Evolutionary conservation across 2,113 vertebrate genomes (phyloP), one percentile per base, ranked within the genome.

Genomic region (Barbus barbus): DNA sequence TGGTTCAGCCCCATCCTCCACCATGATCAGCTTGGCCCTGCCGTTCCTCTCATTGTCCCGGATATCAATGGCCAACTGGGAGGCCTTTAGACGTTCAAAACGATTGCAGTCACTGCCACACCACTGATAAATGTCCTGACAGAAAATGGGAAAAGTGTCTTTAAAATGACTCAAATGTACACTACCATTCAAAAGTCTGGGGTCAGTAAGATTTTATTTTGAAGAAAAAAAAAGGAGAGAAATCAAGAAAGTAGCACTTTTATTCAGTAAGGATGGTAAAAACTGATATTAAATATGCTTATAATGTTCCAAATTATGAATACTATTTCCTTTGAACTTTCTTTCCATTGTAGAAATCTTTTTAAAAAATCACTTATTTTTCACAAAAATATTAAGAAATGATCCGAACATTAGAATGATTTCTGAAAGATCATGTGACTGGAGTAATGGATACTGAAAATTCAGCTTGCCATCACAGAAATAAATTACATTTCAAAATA

Each of bases 21-120:
- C 90, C 60, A 94, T 86, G 33, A 92, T 84, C 76, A 95, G 33
- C 16, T 92, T 93, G 65, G 91, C 94, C 65, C 95, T 87, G 48
- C 95, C 95, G 0, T 93, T 93, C 46, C 95, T 91, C 87, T 95
- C 94, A 1, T 94, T 94, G 84, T 96, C 93, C 58, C 94, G 91
- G 91, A 96, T 95, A 86, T 85, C 88, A 11, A 93, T 93, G 85
- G 92, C 82, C n/a, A 96, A 81, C 77, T 91, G 78, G 0, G 92
- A 90, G 31, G 94, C 93, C 88, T 95, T 95, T 77, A 94, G 60
- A 33, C 82, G 90, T 88, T 96, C 95, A 0, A 90, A 94, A 0
- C 85, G 88, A 88, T 94, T 95, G 69, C 93, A 93, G 61, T 94
- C 91, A 6, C 90, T 92, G 85, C 95, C 95, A 2, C 91, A 94